Evolutionary conservation across 2,113 vertebrate genomes (phyloP).

Genomic region (Chaetodon trifascialis): DNA sequence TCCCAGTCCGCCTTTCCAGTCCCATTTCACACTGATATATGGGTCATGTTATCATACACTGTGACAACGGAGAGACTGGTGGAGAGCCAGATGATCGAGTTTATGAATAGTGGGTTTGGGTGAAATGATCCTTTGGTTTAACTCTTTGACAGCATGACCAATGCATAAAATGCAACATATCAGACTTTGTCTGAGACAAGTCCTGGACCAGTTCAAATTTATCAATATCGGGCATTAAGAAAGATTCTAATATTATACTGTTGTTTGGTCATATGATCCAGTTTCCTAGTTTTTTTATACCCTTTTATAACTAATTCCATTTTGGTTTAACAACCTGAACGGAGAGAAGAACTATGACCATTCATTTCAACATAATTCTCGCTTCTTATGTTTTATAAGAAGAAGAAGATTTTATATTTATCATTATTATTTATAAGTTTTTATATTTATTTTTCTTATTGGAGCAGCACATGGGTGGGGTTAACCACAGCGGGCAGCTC

Average conservation of each 20-base stretch:
- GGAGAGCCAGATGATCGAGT: slow-evolving; percentile 32
- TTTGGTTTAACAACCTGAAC: not conserved
- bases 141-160: not conserved
- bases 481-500: not conserved
- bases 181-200: not conserved
- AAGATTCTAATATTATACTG: not conserved
- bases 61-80: slow-evolving; percentile 46
- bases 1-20: slow-evolving; percentile 68
- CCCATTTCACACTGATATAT: slow-evolving; percentile 63
- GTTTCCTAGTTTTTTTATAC: not conserved
- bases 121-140: slow-evolving; percentile 27
- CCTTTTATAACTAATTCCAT: not conserved
- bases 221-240: not conserved
- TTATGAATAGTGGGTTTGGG: slow-evolving; percentile 44
- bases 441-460: not conserved
- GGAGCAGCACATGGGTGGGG: not conserved
- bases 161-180: not conserved
- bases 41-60: slow-evolving; percentile 63
- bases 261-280: not conserved
- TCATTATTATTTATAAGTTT: no score
- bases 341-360: not conserved
- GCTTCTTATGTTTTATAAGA: no score
- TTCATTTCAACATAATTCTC: not conserved
- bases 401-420: no score
- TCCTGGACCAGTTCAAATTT: not conserved